Evolutionary conservation across 2,113 vertebrate genomes (phyloP), one percentile per base, ranked within the genome.

Genomic region (Tragelaphus imberbis): DNA sequence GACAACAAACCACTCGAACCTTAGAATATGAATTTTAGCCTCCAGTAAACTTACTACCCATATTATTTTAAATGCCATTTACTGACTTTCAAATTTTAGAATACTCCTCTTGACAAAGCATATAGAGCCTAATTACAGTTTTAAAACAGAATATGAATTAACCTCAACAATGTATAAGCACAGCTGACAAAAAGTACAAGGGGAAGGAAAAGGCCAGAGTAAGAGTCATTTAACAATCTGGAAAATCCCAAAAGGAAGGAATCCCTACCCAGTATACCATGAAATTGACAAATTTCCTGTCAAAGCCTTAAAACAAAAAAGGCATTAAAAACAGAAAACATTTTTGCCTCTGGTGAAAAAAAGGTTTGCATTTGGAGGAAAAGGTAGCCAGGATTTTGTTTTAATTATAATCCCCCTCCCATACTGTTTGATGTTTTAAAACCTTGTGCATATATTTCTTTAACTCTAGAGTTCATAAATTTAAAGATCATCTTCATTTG

Each of bases 111-210:
- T 68, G 77, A 88, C 55, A 85, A 93, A 55, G 36, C 28, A 90
- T 75, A 84, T 80, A 85, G 71, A 21, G 80, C n/a, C 61, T 88
- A 97, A 80, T 47, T 53, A 55, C 65, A 28, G 25, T 59, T 85
- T 95, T 90, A 97, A 96, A 97, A 44, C 63, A 93, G 82, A 93
- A 53, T 59, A 91, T 88, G 44, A 95, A 95, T 61, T 96, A 77
- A 86, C 40, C 56, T 92, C 80, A 95, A 51, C 53, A 80, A 14
- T 59, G 55, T 47, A 12, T 75, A 84, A 90, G 58, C 25, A 90
- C 7, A 96, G 15, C 8, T 84, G 49, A 77, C 36, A 90, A 44
- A 90, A 65, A 63, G 63, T 7, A 44, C 10, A 87, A 77, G 13
- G 5, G 36, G 8, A 5, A 44, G 16, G 8, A 90, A 88, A 30